Evolutionary conservation across 2,113 vertebrate species (phyloP).

Genomic region (Sula dactylatra): DNA sequence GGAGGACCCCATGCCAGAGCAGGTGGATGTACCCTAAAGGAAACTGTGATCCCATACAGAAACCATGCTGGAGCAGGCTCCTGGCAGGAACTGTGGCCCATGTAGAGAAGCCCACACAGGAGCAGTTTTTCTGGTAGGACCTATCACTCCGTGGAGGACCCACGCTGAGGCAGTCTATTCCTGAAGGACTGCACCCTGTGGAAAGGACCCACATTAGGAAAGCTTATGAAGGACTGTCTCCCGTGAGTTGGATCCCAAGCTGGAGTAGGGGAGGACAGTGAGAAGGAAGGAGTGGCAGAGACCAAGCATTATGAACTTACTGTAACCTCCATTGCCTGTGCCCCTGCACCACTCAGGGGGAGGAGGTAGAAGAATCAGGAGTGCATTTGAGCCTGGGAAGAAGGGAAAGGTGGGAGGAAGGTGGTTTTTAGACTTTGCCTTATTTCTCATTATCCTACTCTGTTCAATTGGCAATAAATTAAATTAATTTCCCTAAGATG

Average conservation of each 20-base stretch:
- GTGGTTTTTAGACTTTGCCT: neutral
- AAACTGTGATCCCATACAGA: neutral
- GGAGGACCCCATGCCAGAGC: neutral
- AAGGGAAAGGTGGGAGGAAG: neutral
- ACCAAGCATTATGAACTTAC: neutral
- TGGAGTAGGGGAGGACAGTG: neutral
- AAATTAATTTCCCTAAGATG: neutral
- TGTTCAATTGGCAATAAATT: neutral
- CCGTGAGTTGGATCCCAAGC: neutral
- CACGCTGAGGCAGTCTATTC: neutral
- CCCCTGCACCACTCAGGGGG: too few species aligned
- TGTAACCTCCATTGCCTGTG: neutral
- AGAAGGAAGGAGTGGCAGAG: neutral
- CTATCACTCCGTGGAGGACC: neutral
- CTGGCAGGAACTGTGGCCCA: neutral
- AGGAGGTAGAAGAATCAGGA: neutral
- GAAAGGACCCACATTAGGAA: neutral
- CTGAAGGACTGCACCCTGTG: neutral
- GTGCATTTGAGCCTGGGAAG: neutral
- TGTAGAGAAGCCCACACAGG: neutral
- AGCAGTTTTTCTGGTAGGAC: neutral
- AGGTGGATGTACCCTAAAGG: neutral
- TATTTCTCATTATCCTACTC: neutral
- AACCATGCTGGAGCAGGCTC: neutral
- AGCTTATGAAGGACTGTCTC: neutral